A percentile compares a stretch with the other conserved stretches of the same genome.
phyloP scores from a whole-genome alignment of 2,888 invertebrate species.

The Pegoplata infirma region DNA sequence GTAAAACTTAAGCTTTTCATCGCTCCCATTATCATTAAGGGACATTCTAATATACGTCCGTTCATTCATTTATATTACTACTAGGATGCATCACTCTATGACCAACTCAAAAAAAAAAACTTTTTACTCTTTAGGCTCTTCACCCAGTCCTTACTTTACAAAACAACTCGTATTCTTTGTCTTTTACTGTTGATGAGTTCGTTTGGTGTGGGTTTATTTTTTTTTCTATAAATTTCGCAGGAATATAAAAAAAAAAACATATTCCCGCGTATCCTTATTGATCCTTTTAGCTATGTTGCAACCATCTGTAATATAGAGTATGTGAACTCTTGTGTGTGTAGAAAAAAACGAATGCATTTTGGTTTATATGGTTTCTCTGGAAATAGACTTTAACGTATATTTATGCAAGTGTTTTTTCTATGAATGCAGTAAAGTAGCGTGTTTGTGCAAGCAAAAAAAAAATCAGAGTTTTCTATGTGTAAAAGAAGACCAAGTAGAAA shows the following conservation, averaged over 20 bases:
- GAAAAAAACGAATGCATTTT: slow-evolving; percentile 50
- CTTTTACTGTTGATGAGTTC: slow-evolving; percentile 52
- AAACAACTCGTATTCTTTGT: slow-evolving; percentile 53
- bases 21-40: too few species aligned
- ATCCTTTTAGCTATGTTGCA: slow-evolving; percentile 55
- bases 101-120: slow-evolving; percentile 24
- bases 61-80: slow-evolving; percentile 5
- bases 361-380: slow-evolving; percentile 37
- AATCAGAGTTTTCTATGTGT: not conserved
- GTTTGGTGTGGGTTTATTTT: slow-evolving; percentile 45
- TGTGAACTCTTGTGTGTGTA: slow-evolving; percentile 51
- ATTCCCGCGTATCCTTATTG: slow-evolving; percentile 59
- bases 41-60: not conserved
- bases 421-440: slow-evolving; percentile 35
- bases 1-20: too few species aligned
- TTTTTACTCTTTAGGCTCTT: slow-evolving; percentile 12
- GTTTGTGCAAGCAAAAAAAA: slow-evolving; percentile 24
- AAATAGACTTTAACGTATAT: slow-evolving; percentile 45
- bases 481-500: slow-evolving; percentile 17
- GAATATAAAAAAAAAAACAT: slow-evolving; percentile 33
- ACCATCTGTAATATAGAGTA: slow-evolving; percentile 40
- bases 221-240: slow-evolving; percentile 38
- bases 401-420: slow-evolving; percentile 54
- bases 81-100: slow-evolving; percentile 38
- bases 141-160: slow-evolving; percentile 20